Conservation (phyloP, 1,140 invertebrate species). For the Atopsyche davidsoni region DNA sequence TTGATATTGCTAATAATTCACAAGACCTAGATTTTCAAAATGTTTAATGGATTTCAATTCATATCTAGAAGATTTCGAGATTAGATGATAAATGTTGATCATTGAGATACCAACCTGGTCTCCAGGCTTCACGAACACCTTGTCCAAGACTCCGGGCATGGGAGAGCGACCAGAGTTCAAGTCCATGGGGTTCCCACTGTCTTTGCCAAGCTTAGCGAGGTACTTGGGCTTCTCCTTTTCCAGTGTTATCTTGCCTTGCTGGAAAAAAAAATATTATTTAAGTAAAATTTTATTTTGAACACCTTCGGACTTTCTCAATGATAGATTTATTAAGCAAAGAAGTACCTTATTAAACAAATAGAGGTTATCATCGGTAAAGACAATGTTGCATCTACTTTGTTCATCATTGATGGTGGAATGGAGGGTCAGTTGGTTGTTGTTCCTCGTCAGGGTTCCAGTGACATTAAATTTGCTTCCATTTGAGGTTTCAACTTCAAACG, state of each 20-base stretch:
- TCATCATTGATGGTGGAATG: conserved; percentile 42
- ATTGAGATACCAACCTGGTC: no score
- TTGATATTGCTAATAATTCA: no score
- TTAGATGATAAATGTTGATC: neutral
- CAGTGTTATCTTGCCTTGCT: conserved; percentile 51
- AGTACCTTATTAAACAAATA: conserved; percentile 55
- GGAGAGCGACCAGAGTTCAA: conserved; percentile 68
- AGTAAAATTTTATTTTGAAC: conserved; percentile 8
- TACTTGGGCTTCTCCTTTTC: conserved; percentile 47
- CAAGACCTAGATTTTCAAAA: no score
- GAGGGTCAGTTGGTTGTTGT: conserved; percentile 36
- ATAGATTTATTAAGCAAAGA: conserved; percentile 7
- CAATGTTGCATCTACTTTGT: conserved; percentile 45
- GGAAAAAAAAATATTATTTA: conserved; percentile 30
- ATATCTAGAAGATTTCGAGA: no score
- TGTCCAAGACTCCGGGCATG: conserved; percentile 94
- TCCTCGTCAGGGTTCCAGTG: conserved; percentile 35
- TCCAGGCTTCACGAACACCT: conserved; percentile 76
- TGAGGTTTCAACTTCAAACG: conserved; percentile 36
- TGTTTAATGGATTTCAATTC: no score
- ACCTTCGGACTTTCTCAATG: neutral
- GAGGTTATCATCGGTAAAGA: conserved; percentile 46
- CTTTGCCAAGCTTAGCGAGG: conserved; percentile 38
- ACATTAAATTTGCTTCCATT: conserved; percentile 41
- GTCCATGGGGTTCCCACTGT: conserved; percentile 20